These are phyloP conservation scores for Brevipalpus yothersi DNA, from an alignment of 1,140 invertebrate species.

Conservation along the genomic window DNA sequence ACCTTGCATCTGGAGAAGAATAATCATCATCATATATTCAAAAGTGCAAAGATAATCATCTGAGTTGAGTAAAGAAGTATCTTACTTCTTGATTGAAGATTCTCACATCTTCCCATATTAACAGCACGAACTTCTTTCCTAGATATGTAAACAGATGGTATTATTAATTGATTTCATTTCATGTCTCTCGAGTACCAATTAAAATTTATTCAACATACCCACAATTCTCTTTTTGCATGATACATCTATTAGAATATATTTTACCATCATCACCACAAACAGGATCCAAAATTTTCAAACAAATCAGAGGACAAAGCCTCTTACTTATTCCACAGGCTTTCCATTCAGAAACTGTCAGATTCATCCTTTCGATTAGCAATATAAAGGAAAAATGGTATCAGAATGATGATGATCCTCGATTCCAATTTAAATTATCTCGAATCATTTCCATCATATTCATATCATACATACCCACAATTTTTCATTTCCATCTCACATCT, in stretches of 20 bases:
- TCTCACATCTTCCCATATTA: background rate
- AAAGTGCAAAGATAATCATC: too few species aligned
- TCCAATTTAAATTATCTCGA: too few species aligned
- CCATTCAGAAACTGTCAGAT: background rate
- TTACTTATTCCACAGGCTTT: too few species aligned
- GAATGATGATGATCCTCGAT: too few species aligned
- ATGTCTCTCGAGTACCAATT: constrained; percentile 4
- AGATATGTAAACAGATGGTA: too few species aligned
- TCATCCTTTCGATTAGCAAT: too few species aligned
- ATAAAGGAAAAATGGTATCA: too few species aligned
- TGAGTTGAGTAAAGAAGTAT: too few species aligned
- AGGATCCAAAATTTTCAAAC: background rate
- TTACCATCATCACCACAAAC: constrained; percentile 1
- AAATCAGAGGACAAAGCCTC: background rate
- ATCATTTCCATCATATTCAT: background rate
- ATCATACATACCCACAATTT: background rate
- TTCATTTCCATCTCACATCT: background rate
- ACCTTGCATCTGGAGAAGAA: background rate
- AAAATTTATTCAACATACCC: background rate
- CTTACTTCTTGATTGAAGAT: background rate
- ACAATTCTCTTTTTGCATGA: constrained; percentile 7
- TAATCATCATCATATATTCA: too few species aligned
- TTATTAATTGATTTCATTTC: background rate
- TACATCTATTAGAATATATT: background rate
- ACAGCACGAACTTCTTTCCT: too few species aligned